phyloP scores from a whole-genome alignment of 2,113 vertebrate genomes.

The Rallus limicola region DNA sequence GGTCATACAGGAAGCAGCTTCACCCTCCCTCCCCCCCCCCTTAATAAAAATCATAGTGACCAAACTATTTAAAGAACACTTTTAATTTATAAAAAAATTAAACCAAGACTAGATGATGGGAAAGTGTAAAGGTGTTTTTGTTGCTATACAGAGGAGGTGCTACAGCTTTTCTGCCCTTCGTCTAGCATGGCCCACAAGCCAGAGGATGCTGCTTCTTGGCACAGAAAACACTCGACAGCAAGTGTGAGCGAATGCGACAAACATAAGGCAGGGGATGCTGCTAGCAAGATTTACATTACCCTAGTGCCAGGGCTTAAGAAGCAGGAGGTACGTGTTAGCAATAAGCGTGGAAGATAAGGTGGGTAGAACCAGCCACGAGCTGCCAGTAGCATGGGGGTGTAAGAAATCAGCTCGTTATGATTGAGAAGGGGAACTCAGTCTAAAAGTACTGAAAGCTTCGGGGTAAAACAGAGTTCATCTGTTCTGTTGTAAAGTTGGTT shows the following conservation, averaged over 20 bases:
- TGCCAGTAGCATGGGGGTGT: not conserved
- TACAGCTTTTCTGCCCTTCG: not conserved
- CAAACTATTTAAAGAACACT: not conserved
- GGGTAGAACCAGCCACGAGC: not conserved
- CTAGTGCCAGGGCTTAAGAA: not conserved
- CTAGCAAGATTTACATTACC: not conserved
- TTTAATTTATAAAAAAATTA: not conserved
- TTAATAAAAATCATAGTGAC: not conserved
- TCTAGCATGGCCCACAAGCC: not conserved
- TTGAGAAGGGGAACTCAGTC: not conserved
- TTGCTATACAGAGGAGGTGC: not conserved
- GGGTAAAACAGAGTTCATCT: not conserved
- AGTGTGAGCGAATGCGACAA: rapidly evolving
- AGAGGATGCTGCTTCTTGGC: not conserved
- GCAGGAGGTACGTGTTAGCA: not conserved
- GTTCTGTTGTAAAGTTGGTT: not conserved
- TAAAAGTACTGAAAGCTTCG: not conserved
- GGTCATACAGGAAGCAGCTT: not conserved
- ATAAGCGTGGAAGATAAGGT: not conserved
- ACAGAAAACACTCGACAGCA: not conserved
- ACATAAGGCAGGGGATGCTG: not conserved
- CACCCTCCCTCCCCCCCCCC: too few relatives aligned
- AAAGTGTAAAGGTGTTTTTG: not conserved
- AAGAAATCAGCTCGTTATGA: not conserved
- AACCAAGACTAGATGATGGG: not conserved